Evolutionary conservation across 92 coral and sea anemone genomes (phyloP), one percentile per base, ranked within the genome.

Genomic region (Isaurus tuberculatus): DNA sequence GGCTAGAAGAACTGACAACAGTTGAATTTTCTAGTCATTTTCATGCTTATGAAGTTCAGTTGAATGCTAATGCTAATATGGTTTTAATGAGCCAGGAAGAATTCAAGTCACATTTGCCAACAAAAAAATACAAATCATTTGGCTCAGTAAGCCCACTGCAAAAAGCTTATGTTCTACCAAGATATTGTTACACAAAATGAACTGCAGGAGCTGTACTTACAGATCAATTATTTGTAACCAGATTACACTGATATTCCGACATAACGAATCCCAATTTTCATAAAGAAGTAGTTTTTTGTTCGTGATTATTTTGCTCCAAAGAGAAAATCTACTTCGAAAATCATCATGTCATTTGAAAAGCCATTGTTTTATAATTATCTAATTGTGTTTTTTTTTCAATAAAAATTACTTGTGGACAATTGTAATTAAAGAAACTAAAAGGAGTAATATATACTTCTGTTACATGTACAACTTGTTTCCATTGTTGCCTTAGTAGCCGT

Each of bases 1-100:
- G 65, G 70, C 65, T 85, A 63, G 30, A 65, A 71, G 33, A 84
- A 73, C 66, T 71, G 17, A 44, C 32, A 22, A 72, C 73, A 8
- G 19, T 85, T 16, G 83, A 73, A 64, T 85, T 79, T 79, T 79
- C 72, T 61, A 19, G 30, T 79, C 88, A 85, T 37, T 85, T 73
- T 75, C 83, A 85, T 85, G 88, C 87, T 36, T 72, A 55, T 84
- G 82, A 84, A 63, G 79, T 84, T 58, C 87, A 78, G 29, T 57
- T 40, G 72, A 68, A 84, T 53, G 55, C 72, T 53, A 53, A 63
- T 67, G 72, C 75, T 55, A 68, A 84, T 36, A 61, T 37, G 11
- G 32, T 84, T 53, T 65, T 84, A 72, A 29, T 75, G 37, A 70
- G 37, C 30, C 81, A 83, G 55, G 79, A 70, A 83, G 70, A 69